phyloP scores from a whole-genome alignment of 2,888 invertebrate genomes.

The Tridacna gigas region DNA sequence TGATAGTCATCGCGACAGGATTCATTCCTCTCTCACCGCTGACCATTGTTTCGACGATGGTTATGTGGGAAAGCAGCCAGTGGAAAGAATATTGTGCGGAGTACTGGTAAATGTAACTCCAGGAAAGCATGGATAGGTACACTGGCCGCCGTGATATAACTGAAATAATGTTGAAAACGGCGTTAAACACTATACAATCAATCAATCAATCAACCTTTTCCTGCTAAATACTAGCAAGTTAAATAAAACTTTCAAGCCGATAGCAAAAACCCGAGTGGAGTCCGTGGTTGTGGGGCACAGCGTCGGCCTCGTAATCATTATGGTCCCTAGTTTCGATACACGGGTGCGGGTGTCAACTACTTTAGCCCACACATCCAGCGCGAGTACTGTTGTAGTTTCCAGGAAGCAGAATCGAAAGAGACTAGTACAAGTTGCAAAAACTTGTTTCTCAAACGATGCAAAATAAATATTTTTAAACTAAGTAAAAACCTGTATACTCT shows the following conservation, averaged over 20 bases:
- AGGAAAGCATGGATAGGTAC: not conserved
- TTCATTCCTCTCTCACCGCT: not conserved
- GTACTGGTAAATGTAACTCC: not conserved
- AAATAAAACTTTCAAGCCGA: not conserved
- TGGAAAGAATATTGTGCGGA: not conserved
- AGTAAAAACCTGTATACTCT: too few species aligned
- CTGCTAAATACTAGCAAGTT: too few species aligned
- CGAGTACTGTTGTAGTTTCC: too few species aligned
- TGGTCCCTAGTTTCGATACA: too few species aligned
- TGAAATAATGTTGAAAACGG: not conserved
- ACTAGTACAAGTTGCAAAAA: too few species aligned
- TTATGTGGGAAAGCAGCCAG: conserved; percentile 7
- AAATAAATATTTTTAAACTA: too few species aligned
- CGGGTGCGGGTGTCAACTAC: too few species aligned
- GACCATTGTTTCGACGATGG: not conserved
- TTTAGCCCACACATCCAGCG: too few species aligned
- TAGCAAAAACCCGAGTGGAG: not conserved
- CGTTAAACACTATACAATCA: conserved; percentile 17
- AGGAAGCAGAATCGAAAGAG: too few species aligned
- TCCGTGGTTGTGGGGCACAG: not conserved
- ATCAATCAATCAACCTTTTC: not conserved
- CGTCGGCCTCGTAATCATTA: too few species aligned
- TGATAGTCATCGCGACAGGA: not conserved
- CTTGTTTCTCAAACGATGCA: too few species aligned
- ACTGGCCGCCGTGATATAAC: not conserved